Percentiles rank a stretch among this genome's conserved stretches.
These are phyloP conservation scores for Peucedramus taeniatus DNA, from an alignment of 2,113 vertebrate genomes.

Conservation along the genomic window DNA sequence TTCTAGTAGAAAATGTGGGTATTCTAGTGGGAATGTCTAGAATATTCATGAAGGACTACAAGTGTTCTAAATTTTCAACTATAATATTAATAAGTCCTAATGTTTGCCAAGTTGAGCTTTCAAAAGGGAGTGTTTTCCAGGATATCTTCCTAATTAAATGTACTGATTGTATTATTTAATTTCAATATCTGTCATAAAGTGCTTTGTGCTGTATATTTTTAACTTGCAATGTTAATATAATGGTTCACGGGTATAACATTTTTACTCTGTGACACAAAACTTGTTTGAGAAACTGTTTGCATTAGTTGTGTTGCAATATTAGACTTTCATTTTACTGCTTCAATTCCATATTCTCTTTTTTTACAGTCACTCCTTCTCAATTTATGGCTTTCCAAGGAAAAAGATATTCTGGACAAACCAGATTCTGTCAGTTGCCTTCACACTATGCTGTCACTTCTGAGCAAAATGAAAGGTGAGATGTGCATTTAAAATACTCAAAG, in stretches of 20 bases:
- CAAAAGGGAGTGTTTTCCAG: background rate
- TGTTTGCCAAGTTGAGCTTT: background rate
- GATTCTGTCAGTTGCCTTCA: constrained; percentile 80
- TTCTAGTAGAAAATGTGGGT: background rate
- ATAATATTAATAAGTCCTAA: background rate
- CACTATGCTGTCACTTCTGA: constrained; percentile 81
- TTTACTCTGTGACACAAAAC: background rate
- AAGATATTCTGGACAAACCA: constrained; percentile 80
- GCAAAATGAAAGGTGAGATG: constrained; percentile 87
- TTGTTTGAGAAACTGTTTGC: background rate
- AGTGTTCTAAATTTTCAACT: background rate
- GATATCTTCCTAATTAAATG: background rate
- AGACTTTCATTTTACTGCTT: background rate
- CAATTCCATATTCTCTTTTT: background rate
- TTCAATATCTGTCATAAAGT: background rate
- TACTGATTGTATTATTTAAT: background rate
- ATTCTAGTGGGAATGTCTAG: background rate
- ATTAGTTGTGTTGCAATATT: background rate
- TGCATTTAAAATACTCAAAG: background rate
- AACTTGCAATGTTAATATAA: background rate
- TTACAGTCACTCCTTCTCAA: constrained; percentile 86
- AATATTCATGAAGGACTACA: background rate
- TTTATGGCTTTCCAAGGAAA: constrained; percentile 92
- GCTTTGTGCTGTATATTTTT: background rate
- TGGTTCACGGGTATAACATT: background rate